Base-by-base conservation (phyloP, 2,888 invertebrate genomes). In the Aromia moschata region DNA sequence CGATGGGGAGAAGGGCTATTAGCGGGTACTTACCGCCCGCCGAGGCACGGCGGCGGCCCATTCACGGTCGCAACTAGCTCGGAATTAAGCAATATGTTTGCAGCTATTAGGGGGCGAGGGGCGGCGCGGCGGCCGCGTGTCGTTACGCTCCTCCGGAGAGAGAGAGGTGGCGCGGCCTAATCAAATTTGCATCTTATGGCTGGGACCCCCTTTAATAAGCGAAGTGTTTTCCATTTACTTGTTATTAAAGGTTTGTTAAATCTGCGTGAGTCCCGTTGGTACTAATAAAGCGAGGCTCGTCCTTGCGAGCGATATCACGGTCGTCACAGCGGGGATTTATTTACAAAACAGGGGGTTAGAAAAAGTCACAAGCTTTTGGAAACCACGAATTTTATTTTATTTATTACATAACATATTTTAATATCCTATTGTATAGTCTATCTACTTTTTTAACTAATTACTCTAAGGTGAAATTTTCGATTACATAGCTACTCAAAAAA, bases 41-140 rank as follows among this genome's bases (percentile, higher is more conserved):
- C 68, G 61, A 65, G 58, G 58, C 67, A 59, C 62, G 65, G 64
- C 62, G 65, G 64, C 65, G 68, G 61, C 62, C 72, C 70, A 73
- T 75, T 75, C 74, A 77, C 62, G 67, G 65, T 72, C 69, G 70
- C 77, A 78, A 77, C 76, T 76, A 76, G 79, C 76, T 77, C 77
- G 77, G 79, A 80, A 79, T 80, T 80, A 80, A 79, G 80, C 80
- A 80, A 80, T 80, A 80, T 80, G 80, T 79, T 80, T 79, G 77
- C 77, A 75, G 79, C 77, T 80, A 80, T 80, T 78, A 77, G 69
- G 70, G 74, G 61, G 57, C 62, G 60, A 59, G 69, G 64, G 60
- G 64, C 64, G 68, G 62, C 65, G 70, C 70, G 70, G 75, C 75
- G 72, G 74, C 68, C 56, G 55, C n/a, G n/a, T n/a, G 65, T 49